Evolutionary conservation across 2,113 vertebrate genomes (phyloP).

Genomic region (Dissostichus mawsoni): DNA sequence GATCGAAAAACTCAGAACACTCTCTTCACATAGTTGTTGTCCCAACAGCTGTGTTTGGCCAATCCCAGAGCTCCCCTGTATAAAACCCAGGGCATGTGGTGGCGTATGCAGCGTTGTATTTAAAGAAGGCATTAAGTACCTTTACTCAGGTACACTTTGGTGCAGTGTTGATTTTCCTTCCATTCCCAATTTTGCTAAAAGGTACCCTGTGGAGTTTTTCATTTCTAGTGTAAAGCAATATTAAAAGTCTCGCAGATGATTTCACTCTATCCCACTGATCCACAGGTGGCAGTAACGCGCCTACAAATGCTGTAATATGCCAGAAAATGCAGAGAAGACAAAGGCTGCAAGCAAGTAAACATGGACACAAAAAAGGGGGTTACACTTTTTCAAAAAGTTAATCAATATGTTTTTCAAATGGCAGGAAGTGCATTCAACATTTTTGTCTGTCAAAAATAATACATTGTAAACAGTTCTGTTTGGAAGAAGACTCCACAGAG

Average conservation of each 20-base stretch:
- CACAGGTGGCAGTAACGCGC: not conserved
- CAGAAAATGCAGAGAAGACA: not conserved
- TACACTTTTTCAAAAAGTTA: not conserved
- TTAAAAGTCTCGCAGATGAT: not conserved
- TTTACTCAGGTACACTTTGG: not conserved
- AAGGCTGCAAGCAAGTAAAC: not conserved
- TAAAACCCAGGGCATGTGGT: not conserved
- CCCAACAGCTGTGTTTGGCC: not conserved
- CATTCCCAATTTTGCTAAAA: not conserved
- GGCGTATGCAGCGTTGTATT: not conserved
- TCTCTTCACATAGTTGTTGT: not conserved
- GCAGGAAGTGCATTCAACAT: slow-evolving; percentile 7
- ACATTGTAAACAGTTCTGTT: not conserved
- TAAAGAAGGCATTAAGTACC: not conserved
- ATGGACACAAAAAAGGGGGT: not conserved
- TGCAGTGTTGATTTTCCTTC: not conserved
- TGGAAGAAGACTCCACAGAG: slow-evolving; percentile 5
- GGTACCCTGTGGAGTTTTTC: not conserved
- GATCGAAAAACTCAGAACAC: slow-evolving; percentile 3
- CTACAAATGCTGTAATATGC: not conserved
- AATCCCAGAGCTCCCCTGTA: not conserved
- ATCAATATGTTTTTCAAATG: not conserved
- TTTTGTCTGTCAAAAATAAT: not conserved
- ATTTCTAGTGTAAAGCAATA: not conserved
- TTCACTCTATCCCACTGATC: not conserved